Conservation (phyloP, 1,140 invertebrate species). For the Zaprionus nigranus region DNA sequence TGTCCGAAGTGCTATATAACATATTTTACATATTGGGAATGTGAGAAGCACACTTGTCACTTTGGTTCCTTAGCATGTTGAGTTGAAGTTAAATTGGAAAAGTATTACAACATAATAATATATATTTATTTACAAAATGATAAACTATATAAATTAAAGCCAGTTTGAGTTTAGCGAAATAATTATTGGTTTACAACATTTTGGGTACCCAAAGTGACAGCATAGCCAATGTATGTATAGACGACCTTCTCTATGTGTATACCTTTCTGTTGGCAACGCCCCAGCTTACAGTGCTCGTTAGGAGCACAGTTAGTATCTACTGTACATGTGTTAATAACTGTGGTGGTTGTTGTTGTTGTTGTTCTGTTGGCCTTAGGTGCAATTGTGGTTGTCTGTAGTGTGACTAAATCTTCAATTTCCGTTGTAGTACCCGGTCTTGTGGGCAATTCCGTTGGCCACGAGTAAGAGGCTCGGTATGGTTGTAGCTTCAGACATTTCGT, state of each 20-base stretch:
- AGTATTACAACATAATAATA: constrained; percentile 6
- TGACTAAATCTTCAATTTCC: constrained; percentile 53
- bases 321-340: constrained; percentile 83
- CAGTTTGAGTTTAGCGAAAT: background rate
- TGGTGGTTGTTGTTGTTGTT: constrained; percentile 56
- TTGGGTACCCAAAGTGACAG: constrained; percentile 49
- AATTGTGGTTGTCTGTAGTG: constrained; percentile 49
- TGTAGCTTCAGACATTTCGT: constrained; percentile 70
- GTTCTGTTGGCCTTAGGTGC: constrained; percentile 55
- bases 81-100: background rate
- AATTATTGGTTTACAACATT: constrained; percentile 15
- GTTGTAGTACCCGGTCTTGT: constrained; percentile 75
- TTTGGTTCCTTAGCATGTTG: constrained; percentile 49
- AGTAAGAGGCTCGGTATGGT: constrained; percentile 51
- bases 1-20: constrained; percentile 7
- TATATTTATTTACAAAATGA: constrained; percentile 19
- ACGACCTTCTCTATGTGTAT: constrained; percentile 42
- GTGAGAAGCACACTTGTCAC: constrained; percentile 40
- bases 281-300: constrained; percentile 86
- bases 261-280: constrained; percentile 86
- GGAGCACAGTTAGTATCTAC: constrained; percentile 85
- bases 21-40: constrained; percentile 25
- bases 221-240: constrained; percentile 33
- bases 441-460: constrained; percentile 77
- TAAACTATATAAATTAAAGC: background rate